A percentile compares a stretch with the other conserved stretches of the same genome.
Evolutionary conservation across 2,113 vertebrate genomes (phyloP).

Genomic region (Strigops habroptila): DNA sequence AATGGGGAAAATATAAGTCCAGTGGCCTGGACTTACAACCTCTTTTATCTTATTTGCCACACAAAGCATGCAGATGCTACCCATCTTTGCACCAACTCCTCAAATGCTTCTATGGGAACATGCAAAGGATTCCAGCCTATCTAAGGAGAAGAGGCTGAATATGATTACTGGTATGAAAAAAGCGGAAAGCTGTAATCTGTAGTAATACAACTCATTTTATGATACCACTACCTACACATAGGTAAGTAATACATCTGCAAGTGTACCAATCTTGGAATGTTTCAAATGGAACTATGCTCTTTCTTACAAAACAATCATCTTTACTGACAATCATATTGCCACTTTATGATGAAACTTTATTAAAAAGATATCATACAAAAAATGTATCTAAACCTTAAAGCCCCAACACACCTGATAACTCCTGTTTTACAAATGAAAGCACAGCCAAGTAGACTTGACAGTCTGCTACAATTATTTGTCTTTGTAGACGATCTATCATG

Average conservation of each 20-base stretch:
- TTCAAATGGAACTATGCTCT: not conserved
- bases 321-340: not conserved
- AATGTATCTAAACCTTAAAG: not conserved
- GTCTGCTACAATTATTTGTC: slow-evolving; percentile 96
- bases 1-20: no score
- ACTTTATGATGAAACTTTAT: not conserved
- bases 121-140: not conserved
- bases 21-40: not conserved
- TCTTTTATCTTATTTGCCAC: not conserved
- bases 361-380: not conserved
- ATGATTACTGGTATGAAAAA: not conserved
- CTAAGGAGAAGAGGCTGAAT: not conserved
- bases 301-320: not conserved
- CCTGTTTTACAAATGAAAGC: slow-evolving; percentile 95
- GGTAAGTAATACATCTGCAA: not conserved
- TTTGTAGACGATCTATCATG: slow-evolving; percentile 91
- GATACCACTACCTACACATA: not conserved
- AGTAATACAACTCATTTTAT: not conserved
- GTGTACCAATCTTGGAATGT: not conserved
- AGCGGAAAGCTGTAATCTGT: not conserved
- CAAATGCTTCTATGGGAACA: not conserved
- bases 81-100: not conserved
- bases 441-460: slow-evolving; percentile 98
- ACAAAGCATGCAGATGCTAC: not conserved
- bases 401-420: slow-evolving; percentile 85